phyloP scores from a whole-genome alignment of 2,113 vertebrate genomes.

The Lepisosteus oculatus region DNA sequence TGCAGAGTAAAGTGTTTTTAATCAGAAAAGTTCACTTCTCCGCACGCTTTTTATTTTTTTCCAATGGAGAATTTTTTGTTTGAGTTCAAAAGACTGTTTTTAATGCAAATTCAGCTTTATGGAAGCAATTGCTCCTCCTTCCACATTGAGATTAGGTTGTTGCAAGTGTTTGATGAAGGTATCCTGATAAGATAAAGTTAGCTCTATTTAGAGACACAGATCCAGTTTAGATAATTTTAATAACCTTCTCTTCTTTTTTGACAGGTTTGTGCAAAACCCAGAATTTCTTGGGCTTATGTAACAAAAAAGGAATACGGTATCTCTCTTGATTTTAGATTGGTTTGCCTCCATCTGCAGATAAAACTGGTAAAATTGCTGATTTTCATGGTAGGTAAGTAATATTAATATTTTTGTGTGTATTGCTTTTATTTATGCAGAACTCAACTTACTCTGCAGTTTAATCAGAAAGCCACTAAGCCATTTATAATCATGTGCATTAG shows the following conservation, averaged over 20 bases:
- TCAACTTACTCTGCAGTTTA: too few relatives aligned
- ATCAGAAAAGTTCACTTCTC: too few relatives aligned
- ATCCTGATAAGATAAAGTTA: constrained; percentile 25
- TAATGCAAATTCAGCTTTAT: constrained; percentile 36
- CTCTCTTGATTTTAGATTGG: too few relatives aligned
- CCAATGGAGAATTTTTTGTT: neutral
- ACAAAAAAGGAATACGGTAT: neutral
- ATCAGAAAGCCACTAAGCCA: too few relatives aligned
- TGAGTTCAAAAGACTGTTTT: constrained; percentile 38
- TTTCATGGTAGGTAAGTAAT: too few relatives aligned
- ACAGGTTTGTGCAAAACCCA: neutral
- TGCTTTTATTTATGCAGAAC: too few relatives aligned
- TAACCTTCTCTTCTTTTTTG: neutral
- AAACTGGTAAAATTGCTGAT: too few relatives aligned
- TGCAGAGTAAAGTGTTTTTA: too few relatives aligned
- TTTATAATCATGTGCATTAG: too few relatives aligned
- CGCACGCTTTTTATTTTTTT: too few relatives aligned
- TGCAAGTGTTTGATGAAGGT: constrained; percentile 32
- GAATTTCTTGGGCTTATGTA: neutral
- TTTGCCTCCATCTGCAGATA: too few relatives aligned
- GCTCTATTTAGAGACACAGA: neutral
- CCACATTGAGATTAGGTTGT: constrained; percentile 23
- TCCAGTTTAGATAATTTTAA: constrained; percentile 1
- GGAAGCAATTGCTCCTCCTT: constrained; percentile 22
- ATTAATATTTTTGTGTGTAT: too few relatives aligned